These are phyloP conservation scores for Rhagoletis pomonella DNA, from an alignment of 1,140 invertebrate species.

Conservation along the genomic window DNA sequence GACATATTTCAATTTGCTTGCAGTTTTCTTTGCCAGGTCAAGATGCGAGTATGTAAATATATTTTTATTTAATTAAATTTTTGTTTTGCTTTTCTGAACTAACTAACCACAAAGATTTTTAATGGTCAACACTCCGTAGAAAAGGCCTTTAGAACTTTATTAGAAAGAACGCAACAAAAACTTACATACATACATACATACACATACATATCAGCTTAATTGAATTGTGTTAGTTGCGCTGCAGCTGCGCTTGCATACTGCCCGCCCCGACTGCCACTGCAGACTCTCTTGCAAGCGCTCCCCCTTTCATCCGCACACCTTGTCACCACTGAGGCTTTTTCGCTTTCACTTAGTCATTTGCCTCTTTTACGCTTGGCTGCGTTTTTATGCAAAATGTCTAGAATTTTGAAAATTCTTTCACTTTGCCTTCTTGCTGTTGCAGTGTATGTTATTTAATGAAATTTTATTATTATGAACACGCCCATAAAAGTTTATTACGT, in stretches of 20 bases:
- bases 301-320: neutral
- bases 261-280: neutral
- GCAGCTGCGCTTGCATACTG: neutral
- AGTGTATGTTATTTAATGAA: conserved; percentile 70
- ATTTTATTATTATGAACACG: conserved; percentile 73
- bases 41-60: neutral
- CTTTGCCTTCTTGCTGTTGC: conserved; percentile 12
- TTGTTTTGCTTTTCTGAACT: neutral
- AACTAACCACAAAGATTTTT: conserved; percentile 3
- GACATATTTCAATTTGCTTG: neutral
- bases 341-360: neutral
- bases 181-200: too few relatives aligned
- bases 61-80: conserved; percentile 22
- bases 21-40: too few relatives aligned
- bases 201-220: neutral
- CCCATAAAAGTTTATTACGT: conserved; percentile 66
- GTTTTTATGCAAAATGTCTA: neutral
- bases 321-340: neutral
- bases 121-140: neutral
- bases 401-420: conserved; percentile 52
- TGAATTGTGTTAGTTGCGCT: neutral
- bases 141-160: neutral
- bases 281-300: neutral
- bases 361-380: neutral
- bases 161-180: neutral